Percentiles rank a stretch among this genome's conserved stretches.
Evolutionary conservation across 2,113 vertebrate species (phyloP).

Genomic region (Ammodytes dubius): DNA sequence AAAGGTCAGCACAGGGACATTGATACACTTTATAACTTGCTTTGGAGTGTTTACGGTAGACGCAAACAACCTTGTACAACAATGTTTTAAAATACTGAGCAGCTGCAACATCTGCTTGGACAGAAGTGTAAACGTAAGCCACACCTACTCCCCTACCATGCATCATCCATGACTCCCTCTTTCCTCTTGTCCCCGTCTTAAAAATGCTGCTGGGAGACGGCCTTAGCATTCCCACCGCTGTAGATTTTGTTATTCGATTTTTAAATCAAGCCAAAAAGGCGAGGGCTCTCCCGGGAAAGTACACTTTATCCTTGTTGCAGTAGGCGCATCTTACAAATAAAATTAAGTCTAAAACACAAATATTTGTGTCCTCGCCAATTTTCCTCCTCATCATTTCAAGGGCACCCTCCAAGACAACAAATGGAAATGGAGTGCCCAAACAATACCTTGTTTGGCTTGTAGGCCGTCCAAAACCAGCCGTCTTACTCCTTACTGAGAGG

Average conservation of each 20-base stretch:
- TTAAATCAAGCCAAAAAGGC: constrained; percentile 30
- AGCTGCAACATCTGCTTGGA: constrained; percentile 40
- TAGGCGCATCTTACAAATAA: constrained; percentile 13
- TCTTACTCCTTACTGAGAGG: constrained; percentile 30
- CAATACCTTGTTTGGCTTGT: constrained; percentile 67
- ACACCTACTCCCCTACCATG: constrained; percentile 11
- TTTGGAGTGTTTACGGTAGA: constrained; percentile 21
- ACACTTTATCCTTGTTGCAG: not conserved
- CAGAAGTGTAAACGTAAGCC: constrained; percentile 44
- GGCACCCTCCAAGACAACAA: constrained; percentile 32
- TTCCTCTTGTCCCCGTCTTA: not conserved
- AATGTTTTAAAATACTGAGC: constrained; percentile 15
- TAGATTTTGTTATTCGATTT: constrained; percentile 31
- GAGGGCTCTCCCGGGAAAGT: not conserved
- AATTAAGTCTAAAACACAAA: not conserved
- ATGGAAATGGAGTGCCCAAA: constrained; percentile 23
- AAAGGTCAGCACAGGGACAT: constrained; percentile 34
- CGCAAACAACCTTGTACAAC: not conserved
- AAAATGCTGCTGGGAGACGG: constrained; percentile 18
- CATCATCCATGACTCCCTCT: not conserved
- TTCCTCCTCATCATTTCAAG: constrained; percentile 19
- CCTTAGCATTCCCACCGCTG: not conserved
- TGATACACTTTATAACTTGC: not conserved
- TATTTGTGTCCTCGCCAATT: not conserved
- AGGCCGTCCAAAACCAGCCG: constrained; percentile 52